phyloP scores from a whole-genome alignment of 2,888 invertebrate genomes.

The Volucella zonaria region DNA sequence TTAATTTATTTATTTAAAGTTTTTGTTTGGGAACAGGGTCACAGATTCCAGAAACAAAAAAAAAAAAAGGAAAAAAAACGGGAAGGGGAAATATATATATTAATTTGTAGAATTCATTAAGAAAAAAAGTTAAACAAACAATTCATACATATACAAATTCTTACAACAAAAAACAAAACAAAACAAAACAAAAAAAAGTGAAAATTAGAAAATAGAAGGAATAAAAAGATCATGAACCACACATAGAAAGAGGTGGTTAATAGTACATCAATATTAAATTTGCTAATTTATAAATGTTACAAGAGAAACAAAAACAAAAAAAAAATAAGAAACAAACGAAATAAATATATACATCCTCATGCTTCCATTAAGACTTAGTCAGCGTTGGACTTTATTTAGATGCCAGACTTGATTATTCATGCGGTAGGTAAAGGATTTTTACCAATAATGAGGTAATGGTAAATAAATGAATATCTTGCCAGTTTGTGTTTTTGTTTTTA shows the following conservation, averaged over 20 bases:
- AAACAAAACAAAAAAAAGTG: not conserved
- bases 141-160: not conserved
- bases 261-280: conserved; percentile 1
- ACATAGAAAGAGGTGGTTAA: not conserved
- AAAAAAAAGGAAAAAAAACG: conserved; percentile 3
- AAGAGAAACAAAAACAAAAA: not conserved
- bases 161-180: not conserved
- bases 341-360: not conserved
- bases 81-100: conserved; percentile 24
- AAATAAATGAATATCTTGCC: too few relatives aligned
- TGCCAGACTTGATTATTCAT: too few relatives aligned
- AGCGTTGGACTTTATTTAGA: too few relatives aligned
- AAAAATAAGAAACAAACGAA: not conserved
- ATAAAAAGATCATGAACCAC: conserved; percentile 5
- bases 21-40: conserved; percentile 10
- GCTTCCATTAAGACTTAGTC: not conserved
- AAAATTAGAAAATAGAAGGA: not conserved
- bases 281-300: not conserved
- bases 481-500: too few relatives aligned
- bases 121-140: not conserved
- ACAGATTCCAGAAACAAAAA: conserved; percentile 23
- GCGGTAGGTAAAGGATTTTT: too few relatives aligned
- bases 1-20: conserved; percentile 3
- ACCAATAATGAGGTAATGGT: too few relatives aligned
- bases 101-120: conserved; percentile 20